Evolutionary conservation across 2,888 invertebrate genomes (phyloP).

Genomic region (Alviniconcha strummeri): DNA sequence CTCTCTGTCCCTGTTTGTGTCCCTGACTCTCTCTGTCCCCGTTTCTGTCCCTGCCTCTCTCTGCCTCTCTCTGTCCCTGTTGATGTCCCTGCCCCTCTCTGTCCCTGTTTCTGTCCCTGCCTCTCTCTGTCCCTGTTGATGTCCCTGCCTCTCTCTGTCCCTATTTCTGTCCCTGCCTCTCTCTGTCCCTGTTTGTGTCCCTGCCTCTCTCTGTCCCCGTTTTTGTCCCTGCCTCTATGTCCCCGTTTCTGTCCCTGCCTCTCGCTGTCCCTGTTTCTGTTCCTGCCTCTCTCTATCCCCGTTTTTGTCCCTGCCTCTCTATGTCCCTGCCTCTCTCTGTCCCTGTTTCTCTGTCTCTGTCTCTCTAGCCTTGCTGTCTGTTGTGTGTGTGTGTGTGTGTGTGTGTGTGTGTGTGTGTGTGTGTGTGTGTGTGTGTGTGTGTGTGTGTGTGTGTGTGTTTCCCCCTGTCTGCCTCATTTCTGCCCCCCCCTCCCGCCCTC

Average conservation of each 20-base stretch:
- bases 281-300: background rate
- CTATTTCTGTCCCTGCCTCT: background rate
- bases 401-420: background rate
- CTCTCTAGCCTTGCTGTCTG: background rate
- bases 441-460: background rate
- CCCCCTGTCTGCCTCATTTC: background rate
- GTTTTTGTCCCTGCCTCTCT: background rate
- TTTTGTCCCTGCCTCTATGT: background rate
- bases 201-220: background rate
- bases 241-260: too few species aligned
- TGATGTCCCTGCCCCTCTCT: too few species aligned
- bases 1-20: slow-evolving; percentile 5
- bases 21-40: background rate
- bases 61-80: too few species aligned
- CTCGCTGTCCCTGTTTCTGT: too few species aligned
- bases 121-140: background rate
- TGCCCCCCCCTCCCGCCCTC: background rate
- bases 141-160: background rate
- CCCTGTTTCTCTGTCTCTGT: background rate
- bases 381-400: background rate
- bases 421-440: background rate
- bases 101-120: too few species aligned
- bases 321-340: background rate
- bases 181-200: background rate
- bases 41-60: background rate